Percentiles rank a stretch among this genome's conserved stretches.
These are phyloP conservation scores for Hedya salicella DNA, from an alignment of 2,888 invertebrate species.

Conservation along the genomic window DNA sequence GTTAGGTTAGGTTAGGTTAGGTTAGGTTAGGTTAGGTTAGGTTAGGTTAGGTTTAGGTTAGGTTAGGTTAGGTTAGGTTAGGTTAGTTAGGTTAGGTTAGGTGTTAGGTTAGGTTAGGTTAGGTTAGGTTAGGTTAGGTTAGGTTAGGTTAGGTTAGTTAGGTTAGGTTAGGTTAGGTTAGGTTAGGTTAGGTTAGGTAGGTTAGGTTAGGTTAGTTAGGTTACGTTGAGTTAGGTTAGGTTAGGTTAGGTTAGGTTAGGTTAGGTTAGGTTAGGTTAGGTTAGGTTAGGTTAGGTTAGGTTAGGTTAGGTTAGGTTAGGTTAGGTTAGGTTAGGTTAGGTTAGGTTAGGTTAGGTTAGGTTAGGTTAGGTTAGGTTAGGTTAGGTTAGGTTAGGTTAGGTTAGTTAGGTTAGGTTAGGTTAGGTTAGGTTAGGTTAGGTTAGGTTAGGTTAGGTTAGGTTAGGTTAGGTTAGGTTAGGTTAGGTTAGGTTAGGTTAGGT, in stretches of 20 bases:
- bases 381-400: slow-evolving; percentile 46
- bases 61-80: slow-evolving; percentile 11
- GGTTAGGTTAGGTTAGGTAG: slow-evolving; percentile 3
- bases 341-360: slow-evolving; percentile 43
- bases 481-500: slow-evolving; percentile 47
- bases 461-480: slow-evolving; percentile 45
- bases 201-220: too few relatives aligned
- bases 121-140: slow-evolving; percentile 4
- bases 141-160: slow-evolving; percentile 2
- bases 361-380: slow-evolving; percentile 46
- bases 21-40: slow-evolving; percentile 2
- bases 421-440: slow-evolving; percentile 45
- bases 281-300: slow-evolving; percentile 18
- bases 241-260: slow-evolving; percentile 1
- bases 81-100: too few relatives aligned
- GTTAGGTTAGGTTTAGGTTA: too few relatives aligned
- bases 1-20: slow-evolving; percentile 8
- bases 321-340: slow-evolving; percentile 14
- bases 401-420: slow-evolving; percentile 42
- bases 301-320: slow-evolving; percentile 19
- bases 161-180: slow-evolving; percentile 8
- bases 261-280: slow-evolving; percentile 18
- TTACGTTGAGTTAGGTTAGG: slow-evolving; percentile 1
- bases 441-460: slow-evolving; percentile 38
- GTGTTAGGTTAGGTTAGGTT: too few relatives aligned